Evolutionary conservation across 1,140 invertebrate genomes (phyloP).

Genomic region (Leptinotarsa lineolata): DNA sequence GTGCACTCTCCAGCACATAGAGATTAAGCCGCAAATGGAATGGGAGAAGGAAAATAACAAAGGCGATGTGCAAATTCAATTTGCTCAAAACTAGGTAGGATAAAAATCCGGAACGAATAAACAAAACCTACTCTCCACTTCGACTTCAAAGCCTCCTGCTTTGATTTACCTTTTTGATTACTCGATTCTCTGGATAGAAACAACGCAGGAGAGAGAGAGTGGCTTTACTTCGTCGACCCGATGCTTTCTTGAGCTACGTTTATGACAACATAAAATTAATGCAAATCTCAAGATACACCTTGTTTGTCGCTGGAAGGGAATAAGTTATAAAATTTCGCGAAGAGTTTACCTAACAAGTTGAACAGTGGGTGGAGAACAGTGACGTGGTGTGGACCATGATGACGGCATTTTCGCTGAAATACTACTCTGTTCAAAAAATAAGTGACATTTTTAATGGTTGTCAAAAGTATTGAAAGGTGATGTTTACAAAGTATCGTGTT

Average conservation of each 20-base stretch:
- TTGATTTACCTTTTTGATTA: conserved; percentile 36
- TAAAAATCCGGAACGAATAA: conserved; percentile 38
- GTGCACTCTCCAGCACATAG: conserved; percentile 26
- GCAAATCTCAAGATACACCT: conserved; percentile 53
- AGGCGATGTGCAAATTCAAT: conserved; percentile 43
- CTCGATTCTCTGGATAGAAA: conserved; percentile 19
- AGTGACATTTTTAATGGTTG: too few species aligned
- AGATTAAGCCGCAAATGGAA: conserved; percentile 44
- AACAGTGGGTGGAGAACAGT: conserved; percentile 27
- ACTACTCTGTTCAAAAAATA: too few species aligned
- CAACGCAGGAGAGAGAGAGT: conserved; percentile 20
- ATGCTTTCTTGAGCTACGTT: conserved; percentile 46
- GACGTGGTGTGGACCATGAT: not conserved
- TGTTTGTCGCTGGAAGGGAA: conserved; percentile 45
- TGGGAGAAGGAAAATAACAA: conserved; percentile 40
- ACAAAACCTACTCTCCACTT: conserved; percentile 31
- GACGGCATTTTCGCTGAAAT: too few species aligned
- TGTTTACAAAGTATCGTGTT: too few species aligned
- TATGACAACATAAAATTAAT: conserved; percentile 52
- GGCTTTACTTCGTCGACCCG: conserved; percentile 19
- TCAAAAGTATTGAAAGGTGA: too few species aligned
- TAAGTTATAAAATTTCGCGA: conserved; percentile 50
- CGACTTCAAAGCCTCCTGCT: conserved; percentile 29
- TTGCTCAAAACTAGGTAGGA: conserved; percentile 39
- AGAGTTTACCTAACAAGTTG: conserved; percentile 47